Base-by-base conservation (phyloP, 2,113 vertebrate species). In the Albula goreensis region DNA sequence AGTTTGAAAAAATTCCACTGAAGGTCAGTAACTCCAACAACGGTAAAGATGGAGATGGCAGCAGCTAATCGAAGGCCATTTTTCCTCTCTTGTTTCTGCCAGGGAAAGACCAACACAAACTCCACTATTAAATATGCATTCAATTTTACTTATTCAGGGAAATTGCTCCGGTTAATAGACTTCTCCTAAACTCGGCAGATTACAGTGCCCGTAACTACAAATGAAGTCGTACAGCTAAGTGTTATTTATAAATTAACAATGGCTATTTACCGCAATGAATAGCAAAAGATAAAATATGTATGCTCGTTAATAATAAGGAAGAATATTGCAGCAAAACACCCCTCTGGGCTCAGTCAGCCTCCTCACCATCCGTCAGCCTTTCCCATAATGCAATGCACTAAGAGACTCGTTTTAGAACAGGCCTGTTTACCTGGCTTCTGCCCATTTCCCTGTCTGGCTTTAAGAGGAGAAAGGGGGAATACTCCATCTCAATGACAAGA, bases 221-320 rank as follows among this genome's bases (percentile, higher is more conserved):
- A 91, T 88, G 84, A 94, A 89, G 89, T 90, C 90, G 89, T 85
- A 85, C 91, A 87, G 80, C 91, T 89, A 84, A 92, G 92, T 92
- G 91, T 93, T 74, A 91, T 93, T 95, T 93, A 93, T 93, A 89
- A 93, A 94, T 94, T 92, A 94, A 92, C 92, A 89, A 92, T 92
- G 91, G 92, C 92, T 92, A 92, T 91, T 93, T 90, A 90, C 92
- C 91, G 88, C 92, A 90, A 90, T 93, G 90, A 92, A 92, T 91
- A 94, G 88, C 89, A 92, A 92, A 87, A 88, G 90, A 90, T 89
- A 90, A 91, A 95, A 93, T 90, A 91, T 92, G 92, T 95, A 94
- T 92, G 91, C 90, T 91, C 92, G 93, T 94, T 87, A 93, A 94
- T 94, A 93, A 94, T 93, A 91, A 89, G 90, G 88, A 83, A 87